Conservation (phyloP, 2,113 vertebrate genomes). For the Spermophilus dauricus region DNA sequence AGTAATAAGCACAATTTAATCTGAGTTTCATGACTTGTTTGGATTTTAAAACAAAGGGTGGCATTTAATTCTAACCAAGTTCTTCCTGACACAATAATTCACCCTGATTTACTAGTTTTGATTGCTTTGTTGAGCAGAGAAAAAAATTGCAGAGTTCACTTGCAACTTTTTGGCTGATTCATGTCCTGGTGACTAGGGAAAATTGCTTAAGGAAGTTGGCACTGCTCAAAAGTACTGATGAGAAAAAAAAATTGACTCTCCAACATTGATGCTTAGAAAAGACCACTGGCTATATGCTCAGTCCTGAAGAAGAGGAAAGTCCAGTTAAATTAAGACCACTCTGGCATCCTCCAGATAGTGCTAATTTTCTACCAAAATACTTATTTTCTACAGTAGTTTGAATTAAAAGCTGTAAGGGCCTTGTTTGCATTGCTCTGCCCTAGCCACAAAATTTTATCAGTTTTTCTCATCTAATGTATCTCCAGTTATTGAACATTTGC, state of each 20-base stretch:
- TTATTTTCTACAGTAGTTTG: not conserved
- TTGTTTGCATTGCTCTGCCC: not conserved
- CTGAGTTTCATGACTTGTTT: constrained; percentile 16
- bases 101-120: constrained; percentile 66
- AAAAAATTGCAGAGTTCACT: not conserved
- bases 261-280: not conserved
- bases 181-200: constrained; percentile 5
- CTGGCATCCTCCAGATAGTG: not conserved
- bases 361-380: not conserved
- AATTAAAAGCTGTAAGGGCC: not conserved
- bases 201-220: constrained; percentile 33
- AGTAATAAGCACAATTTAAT: not conserved
- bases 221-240: constrained; percentile 15
- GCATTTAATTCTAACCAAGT: not conserved
- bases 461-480: not conserved
- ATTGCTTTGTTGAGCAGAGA: not conserved
- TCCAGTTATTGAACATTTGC: constrained; percentile 4
- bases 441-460: not conserved
- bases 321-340: not conserved
- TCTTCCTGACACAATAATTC: constrained; percentile 28
- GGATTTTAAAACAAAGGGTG: not conserved
- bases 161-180: constrained; percentile 17
- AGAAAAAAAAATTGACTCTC: constrained; percentile 7
- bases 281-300: not conserved
- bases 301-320: not conserved